These are phyloP conservation scores for Anableps anableps DNA, from an alignment of 2,797 vertebrate genomes.

Conservation along the genomic window DNA sequence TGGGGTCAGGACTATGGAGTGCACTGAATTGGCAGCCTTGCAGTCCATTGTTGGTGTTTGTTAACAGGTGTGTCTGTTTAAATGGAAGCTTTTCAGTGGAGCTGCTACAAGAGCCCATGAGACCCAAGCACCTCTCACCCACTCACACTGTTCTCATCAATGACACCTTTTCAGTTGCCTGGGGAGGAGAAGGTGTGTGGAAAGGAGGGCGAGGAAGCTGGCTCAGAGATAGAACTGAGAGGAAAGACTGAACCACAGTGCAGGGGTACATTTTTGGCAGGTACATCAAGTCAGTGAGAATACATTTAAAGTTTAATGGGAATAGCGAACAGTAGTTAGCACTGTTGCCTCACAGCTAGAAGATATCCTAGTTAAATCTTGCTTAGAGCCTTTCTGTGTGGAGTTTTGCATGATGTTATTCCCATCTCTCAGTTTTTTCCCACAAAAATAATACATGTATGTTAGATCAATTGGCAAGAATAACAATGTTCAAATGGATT, in stretches of 20 bases:
- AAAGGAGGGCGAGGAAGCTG: slow-evolving; percentile 52
- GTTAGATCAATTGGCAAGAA: not conserved
- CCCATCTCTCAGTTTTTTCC: not conserved
- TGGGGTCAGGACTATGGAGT: slow-evolving; percentile 65
- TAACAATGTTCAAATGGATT: not conserved
- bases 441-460: not conserved
- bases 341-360: not conserved
- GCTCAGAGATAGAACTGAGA: slow-evolving; percentile 61
- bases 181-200: slow-evolving; percentile 66
- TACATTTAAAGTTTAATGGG: slow-evolving; percentile 17
- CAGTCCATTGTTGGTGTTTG: slow-evolving; percentile 78
- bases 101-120: slow-evolving; percentile 70
- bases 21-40: slow-evolving; percentile 76
- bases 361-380: not conserved
- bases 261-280: slow-evolving; percentile 32
- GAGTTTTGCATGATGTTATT: not conserved
- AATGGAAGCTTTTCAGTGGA: slow-evolving; percentile 79
- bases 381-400: not conserved
- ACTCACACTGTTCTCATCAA: slow-evolving; percentile 77
- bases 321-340: slow-evolving; percentile 5
- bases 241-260: slow-evolving; percentile 41
- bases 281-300: slow-evolving; percentile 41
- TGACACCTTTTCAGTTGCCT: slow-evolving; percentile 80
- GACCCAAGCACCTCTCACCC: slow-evolving; percentile 77
- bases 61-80: slow-evolving; percentile 82